These are phyloP conservation scores for Megalopta genalis DNA, from an alignment of 1,140 invertebrate genomes.

Conservation along the genomic window DNA sequence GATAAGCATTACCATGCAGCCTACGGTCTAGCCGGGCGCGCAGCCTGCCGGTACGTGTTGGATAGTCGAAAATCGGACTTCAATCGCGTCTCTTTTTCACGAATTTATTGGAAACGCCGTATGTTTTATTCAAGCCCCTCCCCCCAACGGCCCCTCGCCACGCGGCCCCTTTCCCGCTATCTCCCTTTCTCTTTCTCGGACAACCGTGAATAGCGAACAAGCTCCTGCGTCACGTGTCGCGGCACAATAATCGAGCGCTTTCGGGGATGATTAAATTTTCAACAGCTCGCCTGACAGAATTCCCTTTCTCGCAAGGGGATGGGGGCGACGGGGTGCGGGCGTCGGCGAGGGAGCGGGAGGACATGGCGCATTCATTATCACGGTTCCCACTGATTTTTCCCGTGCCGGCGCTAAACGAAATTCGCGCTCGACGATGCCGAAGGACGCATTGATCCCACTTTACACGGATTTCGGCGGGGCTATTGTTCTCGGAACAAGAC, in stretches of 20 bases:
- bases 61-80: conserved; percentile 28
- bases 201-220: conserved; percentile 31
- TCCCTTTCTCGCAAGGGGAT: neutral
- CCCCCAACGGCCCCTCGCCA: neutral
- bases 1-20: neutral
- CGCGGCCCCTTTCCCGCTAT: no score
- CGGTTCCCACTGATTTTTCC: conserved; percentile 30
- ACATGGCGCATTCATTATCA: conserved; percentile 21
- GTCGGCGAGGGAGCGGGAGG: neutral
- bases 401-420: neutral
- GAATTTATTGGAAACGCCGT: conserved; percentile 48
- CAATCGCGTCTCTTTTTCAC: conserved; percentile 32
- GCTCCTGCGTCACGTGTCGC: conserved; percentile 55
- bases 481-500: neutral
- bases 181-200: neutral
- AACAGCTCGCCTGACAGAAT: conserved; percentile 44
- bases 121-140: conserved; percentile 58
- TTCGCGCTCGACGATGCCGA: neutral
- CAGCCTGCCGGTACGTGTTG: conserved; percentile 20
- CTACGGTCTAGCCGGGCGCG: neutral
- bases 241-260: conserved; percentile 56
- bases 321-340: neutral
- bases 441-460: neutral
- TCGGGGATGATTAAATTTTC: conserved; percentile 60
- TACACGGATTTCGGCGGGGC: neutral